Evolutionary conservation across 2,797 vertebrate species (phyloP), one percentile per base, ranked within the genome.

Genomic region (Mergus octosetaceus): DNA sequence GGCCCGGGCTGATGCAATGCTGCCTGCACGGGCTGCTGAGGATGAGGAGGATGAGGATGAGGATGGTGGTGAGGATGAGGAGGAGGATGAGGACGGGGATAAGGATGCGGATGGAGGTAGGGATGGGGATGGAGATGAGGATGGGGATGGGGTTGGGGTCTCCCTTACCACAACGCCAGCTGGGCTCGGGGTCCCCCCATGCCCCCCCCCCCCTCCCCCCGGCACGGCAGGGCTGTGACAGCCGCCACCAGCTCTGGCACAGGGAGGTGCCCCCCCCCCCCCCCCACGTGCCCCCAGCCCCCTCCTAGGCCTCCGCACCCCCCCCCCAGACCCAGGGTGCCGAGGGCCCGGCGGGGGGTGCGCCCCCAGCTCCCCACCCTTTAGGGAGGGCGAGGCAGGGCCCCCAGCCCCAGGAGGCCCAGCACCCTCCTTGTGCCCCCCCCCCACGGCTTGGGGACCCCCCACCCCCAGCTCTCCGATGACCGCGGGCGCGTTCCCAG

Each of bases 1-100:
- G 53, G 58, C 22, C 22, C 22, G 58, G 65, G 77, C 89, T 90
- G 95, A 93, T 95, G 94, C 94, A 94, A 94, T 86, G 91, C 22
- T n/a, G 45, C 43, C 36, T 9, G 25, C 56, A 10, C n/a, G 76
- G 91, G 71, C 19, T 81, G 43, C 43, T 19, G 36, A 19, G 27
- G 34, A 16, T 10, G 32, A 21, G 32, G 58, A 10, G 24, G 66
- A 11, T 43, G 43, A 10, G 24, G 66, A 11, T 43, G 43, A 65
- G 69, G 81, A 80, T 89, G 85, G 36, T 41, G 41, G 36, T 9
- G 17, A 45, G 68, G 69, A 38, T 38, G 38, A 38, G 11, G 38
- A 38, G 39, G 64, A 36, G 8, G 75, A 22, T 60, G n/a, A 6
- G 9, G 57, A n/a, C 38, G 39, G 58, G 13, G 20, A 34, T n/a